Percentiles rank a stretch among this genome's conserved stretches.
These are phyloP conservation scores for Panagrolaimus sp. DNA, from an alignment of 1,140 invertebrate species.

Conservation along the genomic window DNA sequence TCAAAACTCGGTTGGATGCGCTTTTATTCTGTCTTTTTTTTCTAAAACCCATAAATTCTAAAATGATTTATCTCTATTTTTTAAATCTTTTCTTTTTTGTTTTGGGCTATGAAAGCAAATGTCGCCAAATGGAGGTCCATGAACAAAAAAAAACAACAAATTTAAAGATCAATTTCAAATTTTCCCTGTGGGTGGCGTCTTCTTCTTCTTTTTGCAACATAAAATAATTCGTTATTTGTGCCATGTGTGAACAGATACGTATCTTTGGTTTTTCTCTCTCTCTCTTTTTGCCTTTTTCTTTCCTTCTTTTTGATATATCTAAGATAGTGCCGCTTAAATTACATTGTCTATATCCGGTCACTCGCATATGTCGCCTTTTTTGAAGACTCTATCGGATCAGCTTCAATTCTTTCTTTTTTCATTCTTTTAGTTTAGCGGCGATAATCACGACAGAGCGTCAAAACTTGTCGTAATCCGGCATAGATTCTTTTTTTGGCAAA, in stretches of 20 bases:
- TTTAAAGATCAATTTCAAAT: too few species aligned
- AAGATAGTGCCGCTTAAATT: background rate
- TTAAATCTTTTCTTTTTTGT: background rate
- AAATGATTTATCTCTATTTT: background rate
- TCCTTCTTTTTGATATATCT: background rate
- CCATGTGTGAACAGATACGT: conserved; percentile 11
- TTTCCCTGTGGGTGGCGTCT: background rate
- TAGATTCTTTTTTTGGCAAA: too few species aligned
- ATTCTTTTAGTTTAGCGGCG: background rate
- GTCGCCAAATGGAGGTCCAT: conserved; percentile 6
- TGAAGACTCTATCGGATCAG: conserved; percentile 9
- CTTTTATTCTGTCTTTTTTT: background rate
- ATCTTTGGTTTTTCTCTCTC: conserved; percentile 1
- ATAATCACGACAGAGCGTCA: background rate
- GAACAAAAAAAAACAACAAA: too few species aligned
- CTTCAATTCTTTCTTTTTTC: background rate
- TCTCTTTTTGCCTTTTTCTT: too few species aligned
- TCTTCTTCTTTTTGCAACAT: background rate
- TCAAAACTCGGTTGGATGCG: background rate
- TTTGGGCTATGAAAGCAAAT: background rate
- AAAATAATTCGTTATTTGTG: background rate
- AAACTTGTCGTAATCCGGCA: background rate
- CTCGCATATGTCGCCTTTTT: conserved; percentile 16
- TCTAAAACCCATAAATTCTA: background rate
- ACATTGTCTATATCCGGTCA: background rate